Evolutionary conservation across 2,113 vertebrate species (phyloP), one percentile per base, ranked within the genome.

Genomic region (Ochotona curzoniae): DNA sequence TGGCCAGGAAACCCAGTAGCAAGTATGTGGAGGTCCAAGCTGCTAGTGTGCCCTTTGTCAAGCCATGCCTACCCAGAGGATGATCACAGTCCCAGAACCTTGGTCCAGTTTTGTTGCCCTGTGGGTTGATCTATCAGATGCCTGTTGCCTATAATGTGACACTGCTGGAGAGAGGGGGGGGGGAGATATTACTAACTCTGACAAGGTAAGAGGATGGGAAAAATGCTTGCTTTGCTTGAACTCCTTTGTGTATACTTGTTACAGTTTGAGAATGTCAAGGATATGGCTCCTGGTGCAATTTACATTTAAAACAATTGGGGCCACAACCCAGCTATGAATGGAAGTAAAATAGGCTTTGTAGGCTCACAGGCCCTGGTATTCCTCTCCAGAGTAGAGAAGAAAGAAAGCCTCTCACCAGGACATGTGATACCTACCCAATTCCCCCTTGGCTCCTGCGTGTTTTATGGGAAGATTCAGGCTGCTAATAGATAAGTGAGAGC

Each of bases 171-270:
- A n/a, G n/a, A 20, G 63, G 21, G 1, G 47, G 71, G 73, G 81
- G 92, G 81, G 81, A 90, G 81, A 82, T 73, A 32, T 63, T 35
- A 80, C 71, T 75, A 61, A 83, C 5, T 57, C 71, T 78, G 23
- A 76, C 73, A 87, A 84, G 81, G 35, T 21, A 83, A 60, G 38
- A 28, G 7, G 13, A 0, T 90, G 76, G 66, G 83, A 90, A 69
- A 47, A 75, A 28, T 28, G n/a, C 3, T 66, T 76, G 28, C 26
- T 69, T 87, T 51, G 38, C 75, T 79, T 51, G 3, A 73, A n/a
- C 23, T 94, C 26, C 38, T 76, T 61, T 94, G 83, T 66, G 20
- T 2, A 0, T 78, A 61, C 67, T 67, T 87, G 13, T 61, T 71
- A 7, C 71, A 82, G 38, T 44, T 44, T 44, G 38, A 44, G 38